These are phyloP conservation scores for Mola mola DNA, from an alignment of 2,113 vertebrate genomes.

Conservation along the genomic window DNA sequence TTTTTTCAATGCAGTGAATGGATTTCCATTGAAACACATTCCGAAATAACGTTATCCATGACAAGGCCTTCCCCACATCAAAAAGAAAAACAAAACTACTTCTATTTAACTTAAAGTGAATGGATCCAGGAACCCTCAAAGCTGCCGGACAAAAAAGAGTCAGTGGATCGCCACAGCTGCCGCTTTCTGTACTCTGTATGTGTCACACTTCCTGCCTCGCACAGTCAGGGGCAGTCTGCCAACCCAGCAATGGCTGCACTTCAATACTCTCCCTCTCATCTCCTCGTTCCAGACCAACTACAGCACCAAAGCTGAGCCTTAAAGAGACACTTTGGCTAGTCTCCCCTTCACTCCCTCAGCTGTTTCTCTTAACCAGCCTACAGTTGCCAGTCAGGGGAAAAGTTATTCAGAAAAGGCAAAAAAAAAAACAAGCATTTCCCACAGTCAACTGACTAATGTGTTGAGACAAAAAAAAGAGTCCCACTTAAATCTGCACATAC, in stretches of 20 bases:
- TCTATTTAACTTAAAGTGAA: conserved; percentile 6
- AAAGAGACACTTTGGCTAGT: conserved; percentile 19
- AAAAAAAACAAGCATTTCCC: not conserved
- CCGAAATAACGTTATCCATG: too few species aligned
- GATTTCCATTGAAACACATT: too few species aligned
- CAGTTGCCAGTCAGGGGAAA: conserved; percentile 4
- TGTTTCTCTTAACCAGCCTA: conserved; percentile 47
- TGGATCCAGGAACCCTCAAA: conserved; percentile 10
- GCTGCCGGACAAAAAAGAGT: conserved; percentile 25
- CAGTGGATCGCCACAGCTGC: conserved; percentile 53
- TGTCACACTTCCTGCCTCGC: conserved; percentile 71
- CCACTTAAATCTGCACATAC: too few species aligned
- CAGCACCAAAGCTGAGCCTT: conserved; percentile 14
- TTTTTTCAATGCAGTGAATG: too few species aligned
- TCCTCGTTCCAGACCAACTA: conserved; percentile 41
- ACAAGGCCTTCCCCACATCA: too few species aligned
- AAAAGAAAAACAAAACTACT: not conserved
- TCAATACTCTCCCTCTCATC: conserved; percentile 24
- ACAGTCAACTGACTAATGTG: too few species aligned
- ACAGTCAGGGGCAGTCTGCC: conserved; percentile 46
- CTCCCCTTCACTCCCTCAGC: conserved; percentile 19
- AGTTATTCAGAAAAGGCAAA: not conserved
- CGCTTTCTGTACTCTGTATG: conserved; percentile 67
- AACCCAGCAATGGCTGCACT: conserved; percentile 12
- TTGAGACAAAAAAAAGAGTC: too few species aligned